Evolutionary conservation across 2,888 invertebrate species (phyloP).

Genomic region (Panopea generosa): DNA sequence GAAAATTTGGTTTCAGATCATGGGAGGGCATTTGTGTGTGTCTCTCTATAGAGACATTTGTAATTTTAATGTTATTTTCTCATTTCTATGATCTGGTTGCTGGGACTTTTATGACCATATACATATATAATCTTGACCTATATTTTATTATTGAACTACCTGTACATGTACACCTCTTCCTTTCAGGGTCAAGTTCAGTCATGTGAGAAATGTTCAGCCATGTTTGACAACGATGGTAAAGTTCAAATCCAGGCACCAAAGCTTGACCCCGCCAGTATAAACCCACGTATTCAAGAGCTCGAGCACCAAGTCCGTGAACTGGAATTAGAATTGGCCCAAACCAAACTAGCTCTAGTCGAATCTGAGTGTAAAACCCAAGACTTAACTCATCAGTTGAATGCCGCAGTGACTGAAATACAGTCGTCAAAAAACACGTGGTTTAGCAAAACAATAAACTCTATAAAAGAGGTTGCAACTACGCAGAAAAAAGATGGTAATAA

Average conservation of each 20-base stretch:
- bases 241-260: constrained; percentile 73
- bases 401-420: constrained; percentile 92
- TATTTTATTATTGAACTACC: no score
- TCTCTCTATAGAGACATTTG: no score
- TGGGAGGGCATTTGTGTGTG: no score
- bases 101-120: no score
- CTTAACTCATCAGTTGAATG: constrained; percentile 94
- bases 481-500: constrained; percentile 69
- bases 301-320: constrained; percentile 89
- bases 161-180: no score
- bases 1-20: no score
- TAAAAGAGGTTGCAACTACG: constrained; percentile 86
- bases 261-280: constrained; percentile 72
- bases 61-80: no score
- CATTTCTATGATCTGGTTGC: no score
- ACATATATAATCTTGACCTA: no score
- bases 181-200: constrained; percentile 70
- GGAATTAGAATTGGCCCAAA: constrained; percentile 97
- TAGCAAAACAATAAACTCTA: constrained; percentile 93
- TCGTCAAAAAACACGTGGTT: constrained; percentile 93
- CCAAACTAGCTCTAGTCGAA: constrained; percentile 98
- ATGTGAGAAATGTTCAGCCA: constrained; percentile 79
- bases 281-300: constrained; percentile 75
- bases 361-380: constrained; percentile 97
- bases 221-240: constrained; percentile 79